phyloP scores from a whole-genome alignment of 2,888 invertebrate genomes.

The Cetonia aurata region DNA sequence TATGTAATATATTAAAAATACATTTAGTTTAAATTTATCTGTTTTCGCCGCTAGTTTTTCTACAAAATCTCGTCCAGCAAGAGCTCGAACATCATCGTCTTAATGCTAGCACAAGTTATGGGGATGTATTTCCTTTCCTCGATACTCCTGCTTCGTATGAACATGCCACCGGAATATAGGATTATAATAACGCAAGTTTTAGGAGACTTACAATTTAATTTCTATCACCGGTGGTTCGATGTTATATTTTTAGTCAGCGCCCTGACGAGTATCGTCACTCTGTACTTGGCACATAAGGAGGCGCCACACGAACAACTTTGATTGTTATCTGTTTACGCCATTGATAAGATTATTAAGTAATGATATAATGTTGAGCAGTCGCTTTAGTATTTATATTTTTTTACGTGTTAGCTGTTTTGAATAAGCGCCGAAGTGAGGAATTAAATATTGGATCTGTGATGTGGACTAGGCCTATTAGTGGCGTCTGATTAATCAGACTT shows the following conservation, averaged over 20 bases:
- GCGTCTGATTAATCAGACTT: too few species aligned
- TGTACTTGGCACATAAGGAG: slow-evolving; percentile 93
- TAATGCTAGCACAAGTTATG: slow-evolving; percentile 98
- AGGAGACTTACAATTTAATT: slow-evolving; percentile 97
- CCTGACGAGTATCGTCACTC: slow-evolving; percentile 92
- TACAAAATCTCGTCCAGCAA: slow-evolving; percentile 99
- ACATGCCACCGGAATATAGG: slow-evolving; percentile 98
- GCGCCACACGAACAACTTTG: slow-evolving; percentile 57
- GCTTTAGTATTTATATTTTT: too few species aligned
- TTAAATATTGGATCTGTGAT: too few species aligned
- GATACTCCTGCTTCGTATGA: slow-evolving; percentile 97
- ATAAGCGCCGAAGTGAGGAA: too few species aligned
- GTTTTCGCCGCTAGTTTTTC: slow-evolving; percentile 82
- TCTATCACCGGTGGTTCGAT: slow-evolving; percentile 99
- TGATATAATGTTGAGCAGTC: too few species aligned
- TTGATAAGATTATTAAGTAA: too few species aligned
- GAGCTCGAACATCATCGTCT: slow-evolving; percentile 97
- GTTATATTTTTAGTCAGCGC: slow-evolving; percentile 98
- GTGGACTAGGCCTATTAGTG: too few species aligned
- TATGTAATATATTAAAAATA: slow-evolving; percentile 30
- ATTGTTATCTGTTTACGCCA: not conserved
- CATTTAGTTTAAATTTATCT: not conserved
- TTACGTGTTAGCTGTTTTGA: too few species aligned
- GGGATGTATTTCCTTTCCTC: slow-evolving; percentile 99
- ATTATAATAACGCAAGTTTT: slow-evolving; percentile 92